Conservation (phyloP, 2,888 invertebrate species). For the Netelia inedita region DNA sequence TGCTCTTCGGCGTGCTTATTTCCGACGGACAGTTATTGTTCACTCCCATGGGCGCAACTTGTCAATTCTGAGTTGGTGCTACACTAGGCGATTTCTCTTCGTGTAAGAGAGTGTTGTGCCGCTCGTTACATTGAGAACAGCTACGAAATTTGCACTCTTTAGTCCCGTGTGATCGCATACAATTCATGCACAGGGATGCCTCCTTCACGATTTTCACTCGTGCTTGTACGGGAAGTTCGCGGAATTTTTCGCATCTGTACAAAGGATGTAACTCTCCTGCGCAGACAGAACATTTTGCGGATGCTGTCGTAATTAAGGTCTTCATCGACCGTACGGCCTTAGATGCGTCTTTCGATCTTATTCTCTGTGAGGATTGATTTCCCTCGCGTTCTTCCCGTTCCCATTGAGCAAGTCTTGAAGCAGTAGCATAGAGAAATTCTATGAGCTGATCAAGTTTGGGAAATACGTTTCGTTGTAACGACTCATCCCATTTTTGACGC, state of each 20-base stretch:
- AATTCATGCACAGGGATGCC: neutral
- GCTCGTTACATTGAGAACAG: neutral
- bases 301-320: neutral
- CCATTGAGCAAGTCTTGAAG: constrained; percentile 27
- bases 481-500: constrained; percentile 10
- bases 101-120: constrained; percentile 40
- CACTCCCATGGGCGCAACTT: neutral
- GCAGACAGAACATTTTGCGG: neutral
- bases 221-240: neutral
- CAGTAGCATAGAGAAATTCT: constrained; percentile 15
- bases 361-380: neutral
- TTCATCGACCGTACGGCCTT: neutral
- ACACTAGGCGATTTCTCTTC: neutral
- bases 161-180: neutral
- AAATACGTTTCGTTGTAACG: neutral
- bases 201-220: neutral
- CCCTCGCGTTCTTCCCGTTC: neutral
- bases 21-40: neutral
- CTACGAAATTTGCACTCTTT: constrained; percentile 15
- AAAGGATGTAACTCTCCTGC: neutral
- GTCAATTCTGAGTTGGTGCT: constrained; percentile 1
- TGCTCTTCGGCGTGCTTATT: neutral
- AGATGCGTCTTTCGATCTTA: neutral
- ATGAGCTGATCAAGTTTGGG: neutral
- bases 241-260: constrained; percentile 4